Evolutionary conservation across 92 coral and sea anemone genomes (phyloP).

Genomic region (Paragorgia papillata): DNA sequence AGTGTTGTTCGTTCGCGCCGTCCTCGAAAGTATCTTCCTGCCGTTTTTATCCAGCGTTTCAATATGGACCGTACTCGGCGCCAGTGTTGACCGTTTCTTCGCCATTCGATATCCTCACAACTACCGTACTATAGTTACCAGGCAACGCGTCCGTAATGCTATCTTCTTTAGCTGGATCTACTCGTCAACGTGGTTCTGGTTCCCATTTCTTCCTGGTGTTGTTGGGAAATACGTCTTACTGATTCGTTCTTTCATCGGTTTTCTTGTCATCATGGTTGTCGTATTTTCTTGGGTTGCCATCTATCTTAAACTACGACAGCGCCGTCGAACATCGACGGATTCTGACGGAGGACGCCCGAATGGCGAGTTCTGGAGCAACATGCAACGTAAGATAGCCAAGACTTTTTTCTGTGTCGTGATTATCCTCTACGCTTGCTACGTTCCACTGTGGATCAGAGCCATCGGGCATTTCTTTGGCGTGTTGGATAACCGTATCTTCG

Average conservation of each 20-base stretch:
- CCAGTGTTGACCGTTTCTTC: slow-evolving; percentile 4
- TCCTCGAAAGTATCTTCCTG: background rate
- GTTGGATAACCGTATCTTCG: background rate
- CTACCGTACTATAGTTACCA: background rate
- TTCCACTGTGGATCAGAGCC: slow-evolving; percentile 5
- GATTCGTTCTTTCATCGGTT: slow-evolving; percentile 12
- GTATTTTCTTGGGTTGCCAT: slow-evolving; percentile 2
- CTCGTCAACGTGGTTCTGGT: slow-evolving; percentile 7
- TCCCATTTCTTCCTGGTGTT: slow-evolving; percentile 20
- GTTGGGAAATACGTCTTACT: slow-evolving; percentile 10
- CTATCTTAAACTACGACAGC: background rate
- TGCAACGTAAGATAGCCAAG: slow-evolving; percentile 5
- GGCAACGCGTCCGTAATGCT: background rate
- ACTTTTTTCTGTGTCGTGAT: slow-evolving; percentile 16
- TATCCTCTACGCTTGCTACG: background rate
- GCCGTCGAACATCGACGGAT: background rate
- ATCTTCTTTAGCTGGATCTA: slow-evolving; percentile 1
- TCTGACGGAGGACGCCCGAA: background rate
- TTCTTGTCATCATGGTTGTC: background rate
- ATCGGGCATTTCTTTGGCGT: background rate
- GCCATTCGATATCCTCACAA: background rate
- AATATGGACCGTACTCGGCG: slow-evolving; percentile 10
- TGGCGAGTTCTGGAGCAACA: background rate
- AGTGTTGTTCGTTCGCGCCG: slow-evolving; percentile 15
- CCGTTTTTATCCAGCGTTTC: slow-evolving; percentile 10